Evolutionary conservation across 2,888 invertebrate genomes (phyloP).

Genomic region (Blera fallax): DNA sequence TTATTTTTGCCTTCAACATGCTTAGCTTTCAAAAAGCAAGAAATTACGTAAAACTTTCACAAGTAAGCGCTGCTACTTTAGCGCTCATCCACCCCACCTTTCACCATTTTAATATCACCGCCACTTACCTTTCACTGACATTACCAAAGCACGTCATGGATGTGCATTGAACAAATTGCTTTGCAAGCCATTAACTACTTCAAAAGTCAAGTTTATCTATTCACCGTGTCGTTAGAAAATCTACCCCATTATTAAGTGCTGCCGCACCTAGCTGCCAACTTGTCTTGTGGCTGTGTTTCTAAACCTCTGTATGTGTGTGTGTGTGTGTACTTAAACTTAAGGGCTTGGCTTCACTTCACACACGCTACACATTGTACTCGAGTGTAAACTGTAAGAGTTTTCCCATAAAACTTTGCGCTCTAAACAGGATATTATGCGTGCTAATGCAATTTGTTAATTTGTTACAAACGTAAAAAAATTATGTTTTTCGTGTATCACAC

Average conservation of each 20-base stretch:
- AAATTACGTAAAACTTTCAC: no score
- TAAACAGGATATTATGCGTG: slow-evolving; percentile 21
- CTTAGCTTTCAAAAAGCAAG: no score
- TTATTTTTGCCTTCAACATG: no score
- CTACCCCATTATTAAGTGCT: not conserved
- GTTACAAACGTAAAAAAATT: slow-evolving; percentile 2
- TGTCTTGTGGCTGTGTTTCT: no score
- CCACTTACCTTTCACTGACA: no score
- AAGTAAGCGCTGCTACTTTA: no score
- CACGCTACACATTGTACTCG: not conserved
- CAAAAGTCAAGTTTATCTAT: not conserved
- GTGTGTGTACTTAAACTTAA: not conserved
- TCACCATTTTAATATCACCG: no score
- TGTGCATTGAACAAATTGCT: not conserved
- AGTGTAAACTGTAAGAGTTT: not conserved
- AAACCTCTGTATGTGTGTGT: no score
- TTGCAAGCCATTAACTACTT: slow-evolving; percentile 1
- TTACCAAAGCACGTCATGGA: not conserved
- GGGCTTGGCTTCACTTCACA: slow-evolving; percentile 13
- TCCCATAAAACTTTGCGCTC: not conserved
- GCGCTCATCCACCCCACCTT: no score
- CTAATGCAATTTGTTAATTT: slow-evolving; percentile 38
- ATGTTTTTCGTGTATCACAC: not conserved
- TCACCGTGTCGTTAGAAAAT: not conserved
- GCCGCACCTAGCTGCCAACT: slow-evolving; percentile 15